A percentile compares a stretch with the other conserved stretches of the same genome.
These are phyloP conservation scores for Tryphoninae sp. DNA, from an alignment of 2,888 invertebrate genomes.

Conservation along the genomic window DNA sequence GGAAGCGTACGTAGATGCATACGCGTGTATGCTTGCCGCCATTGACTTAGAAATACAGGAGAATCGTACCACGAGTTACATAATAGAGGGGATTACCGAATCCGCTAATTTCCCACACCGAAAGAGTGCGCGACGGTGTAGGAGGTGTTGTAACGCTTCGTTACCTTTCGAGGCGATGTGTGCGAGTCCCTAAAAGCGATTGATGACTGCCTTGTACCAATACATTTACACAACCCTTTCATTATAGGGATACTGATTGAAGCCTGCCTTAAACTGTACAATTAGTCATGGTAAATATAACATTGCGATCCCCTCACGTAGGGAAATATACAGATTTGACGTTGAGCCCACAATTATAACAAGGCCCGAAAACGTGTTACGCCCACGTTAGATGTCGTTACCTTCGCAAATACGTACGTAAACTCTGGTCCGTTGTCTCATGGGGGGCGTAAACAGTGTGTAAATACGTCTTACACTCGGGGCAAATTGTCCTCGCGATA, in stretches of 20 bases:
- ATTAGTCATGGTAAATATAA: slow-evolving; percentile 48
- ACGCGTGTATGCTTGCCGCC: slow-evolving; percentile 3
- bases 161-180: slow-evolving; percentile 25
- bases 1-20: not conserved
- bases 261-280: slow-evolving; percentile 42
- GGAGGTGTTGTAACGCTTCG: slow-evolving; percentile 25
- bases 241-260: slow-evolving; percentile 38
- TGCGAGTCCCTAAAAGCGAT: slow-evolving; percentile 50
- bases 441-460: not conserved
- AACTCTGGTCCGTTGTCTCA: slow-evolving; percentile 18
- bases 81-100: slow-evolving; percentile 1
- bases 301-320: not conserved
- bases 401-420: slow-evolving; percentile 5
- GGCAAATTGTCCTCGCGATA: slow-evolving; percentile 29
- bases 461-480: not conserved
- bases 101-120: slow-evolving; percentile 29
- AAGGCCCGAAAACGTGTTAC: not conserved
- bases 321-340: not conserved
- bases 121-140: not conserved
- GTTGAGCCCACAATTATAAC: slow-evolving; percentile 4
- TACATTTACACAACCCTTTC: slow-evolving; percentile 23
- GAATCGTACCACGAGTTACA: slow-evolving; percentile 3
- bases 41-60: slow-evolving; percentile 9
- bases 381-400: slow-evolving; percentile 4
- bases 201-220: slow-evolving; percentile 42